Conservation (phyloP, 2,113 vertebrate genomes). For the Phycodurus eques region DNA sequence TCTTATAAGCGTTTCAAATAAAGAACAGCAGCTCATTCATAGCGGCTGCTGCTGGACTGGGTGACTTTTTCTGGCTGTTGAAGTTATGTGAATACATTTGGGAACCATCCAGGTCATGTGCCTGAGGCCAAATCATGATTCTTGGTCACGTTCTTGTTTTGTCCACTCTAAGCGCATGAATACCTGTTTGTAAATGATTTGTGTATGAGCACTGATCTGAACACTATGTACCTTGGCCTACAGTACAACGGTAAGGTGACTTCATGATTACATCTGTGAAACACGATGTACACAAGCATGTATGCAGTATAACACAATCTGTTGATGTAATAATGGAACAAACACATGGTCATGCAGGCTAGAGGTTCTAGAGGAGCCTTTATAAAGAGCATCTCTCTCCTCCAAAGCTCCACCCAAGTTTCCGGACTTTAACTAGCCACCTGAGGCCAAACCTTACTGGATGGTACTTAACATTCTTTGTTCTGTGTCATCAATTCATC, state of each 20-base stretch:
- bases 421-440: conserved; percentile 27
- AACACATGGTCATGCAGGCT: conserved; percentile 2
- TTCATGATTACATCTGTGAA: conserved; percentile 8
- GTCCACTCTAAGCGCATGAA: neutral
- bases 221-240: neutral
- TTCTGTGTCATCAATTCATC: conserved; percentile 9
- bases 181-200: neutral
- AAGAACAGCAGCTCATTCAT: conserved; percentile 50
- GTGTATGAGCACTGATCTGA: neutral
- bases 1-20: conserved; percentile 63
- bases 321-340: neutral
- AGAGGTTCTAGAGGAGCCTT: conserved; percentile 34
- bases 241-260: neutral
- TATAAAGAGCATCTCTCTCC: conserved; percentile 29
- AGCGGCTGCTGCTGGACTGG: conserved; percentile 28
- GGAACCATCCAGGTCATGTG: conserved; percentile 32
- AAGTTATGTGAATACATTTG: conserved; percentile 42
- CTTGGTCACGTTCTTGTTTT: conserved; percentile 7
- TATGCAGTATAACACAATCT: neutral
- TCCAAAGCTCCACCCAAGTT: conserved; percentile 22
- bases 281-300: neutral
- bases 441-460: conserved; percentile 21
- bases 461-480: conserved; percentile 34
- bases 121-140: conserved; percentile 37
- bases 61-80: conserved; percentile 49